These are phyloP conservation scores for Drosophila ustulata DNA, from an alignment of 2,888 invertebrate species.

Conservation along the genomic window DNA sequence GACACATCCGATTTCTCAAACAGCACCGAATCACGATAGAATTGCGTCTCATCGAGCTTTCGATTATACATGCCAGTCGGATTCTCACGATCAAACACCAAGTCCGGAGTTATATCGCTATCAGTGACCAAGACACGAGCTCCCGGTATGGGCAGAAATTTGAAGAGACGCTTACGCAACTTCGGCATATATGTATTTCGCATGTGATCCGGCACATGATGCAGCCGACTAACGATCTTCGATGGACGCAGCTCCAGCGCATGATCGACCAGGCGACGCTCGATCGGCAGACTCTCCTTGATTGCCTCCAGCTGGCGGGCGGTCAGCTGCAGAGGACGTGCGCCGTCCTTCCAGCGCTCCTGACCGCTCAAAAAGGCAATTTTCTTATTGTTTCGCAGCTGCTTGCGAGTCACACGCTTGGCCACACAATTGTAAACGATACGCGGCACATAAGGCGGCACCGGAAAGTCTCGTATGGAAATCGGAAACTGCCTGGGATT, in stretches of 20 bases:
- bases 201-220: slow-evolving; percentile 69
- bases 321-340: slow-evolving; percentile 59
- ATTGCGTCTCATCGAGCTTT: slow-evolving; percentile 45
- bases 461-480: slow-evolving; percentile 44
- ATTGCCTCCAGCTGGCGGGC: slow-evolving; percentile 57
- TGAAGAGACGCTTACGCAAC: slow-evolving; percentile 78
- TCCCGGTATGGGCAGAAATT: slow-evolving; percentile 78
- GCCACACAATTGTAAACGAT: slow-evolving; percentile 75
- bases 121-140: slow-evolving; percentile 78
- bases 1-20: background rate
- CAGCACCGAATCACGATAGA: slow-evolving; percentile 54
- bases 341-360: slow-evolving; percentile 77
- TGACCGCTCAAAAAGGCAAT: slow-evolving; percentile 81
- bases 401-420: slow-evolving; percentile 70
- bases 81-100: slow-evolving; percentile 54
- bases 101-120: slow-evolving; percentile 63
- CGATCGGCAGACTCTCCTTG: slow-evolving; percentile 59
- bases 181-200: slow-evolving; percentile 57
- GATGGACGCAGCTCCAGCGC: slow-evolving; percentile 50
- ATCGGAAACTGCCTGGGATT: slow-evolving; percentile 58
- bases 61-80: slow-evolving; percentile 61
- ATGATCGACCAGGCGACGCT: slow-evolving; percentile 68
- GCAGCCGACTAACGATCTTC: slow-evolving; percentile 57
- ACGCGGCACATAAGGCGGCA: slow-evolving; percentile 47
- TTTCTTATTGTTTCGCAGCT: slow-evolving; percentile 80